Evolutionary conservation across 2,888 invertebrate species (phyloP).

Genomic region (Diaprepes abbreviatus): DNA sequence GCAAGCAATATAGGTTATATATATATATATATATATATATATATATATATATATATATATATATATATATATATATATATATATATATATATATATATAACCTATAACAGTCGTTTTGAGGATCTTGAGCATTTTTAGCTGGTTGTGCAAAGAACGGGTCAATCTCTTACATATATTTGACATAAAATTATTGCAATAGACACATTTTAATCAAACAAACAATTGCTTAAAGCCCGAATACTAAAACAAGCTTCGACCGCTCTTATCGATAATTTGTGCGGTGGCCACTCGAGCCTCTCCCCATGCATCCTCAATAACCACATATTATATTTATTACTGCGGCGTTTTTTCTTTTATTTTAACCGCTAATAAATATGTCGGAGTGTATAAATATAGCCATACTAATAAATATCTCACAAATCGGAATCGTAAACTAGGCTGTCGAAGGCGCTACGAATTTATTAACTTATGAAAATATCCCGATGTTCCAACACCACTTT

Average conservation of each 20-base stretch:
- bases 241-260: conserved; percentile 25
- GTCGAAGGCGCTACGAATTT: conserved; percentile 50
- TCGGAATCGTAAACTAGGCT: conserved; percentile 51
- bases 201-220: too few species aligned
- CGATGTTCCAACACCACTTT: conserved; percentile 47
- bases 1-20: too few species aligned
- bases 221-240: not conserved
- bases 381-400: conserved; percentile 61
- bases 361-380: conserved; percentile 67
- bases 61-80: too few species aligned
- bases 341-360: conserved; percentile 65
- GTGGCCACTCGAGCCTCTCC: conserved; percentile 43
- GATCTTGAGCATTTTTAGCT: too few species aligned
- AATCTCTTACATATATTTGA: too few species aligned
- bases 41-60: too few species aligned
- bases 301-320: conserved; percentile 49
- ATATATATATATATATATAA: too few species aligned
- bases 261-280: conserved; percentile 43
- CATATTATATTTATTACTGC: conserved; percentile 50
- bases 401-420: conserved; percentile 65
- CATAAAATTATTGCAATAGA: too few species aligned
- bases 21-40: too few species aligned
- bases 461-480: conserved; percentile 53
- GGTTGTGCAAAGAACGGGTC: too few species aligned
- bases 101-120: too few species aligned